Percentiles rank a stretch among this genome's conserved stretches.
phyloP scores from a whole-genome alignment of 2,113 vertebrate genomes.

The Psittacula cyanocephala region DNA sequence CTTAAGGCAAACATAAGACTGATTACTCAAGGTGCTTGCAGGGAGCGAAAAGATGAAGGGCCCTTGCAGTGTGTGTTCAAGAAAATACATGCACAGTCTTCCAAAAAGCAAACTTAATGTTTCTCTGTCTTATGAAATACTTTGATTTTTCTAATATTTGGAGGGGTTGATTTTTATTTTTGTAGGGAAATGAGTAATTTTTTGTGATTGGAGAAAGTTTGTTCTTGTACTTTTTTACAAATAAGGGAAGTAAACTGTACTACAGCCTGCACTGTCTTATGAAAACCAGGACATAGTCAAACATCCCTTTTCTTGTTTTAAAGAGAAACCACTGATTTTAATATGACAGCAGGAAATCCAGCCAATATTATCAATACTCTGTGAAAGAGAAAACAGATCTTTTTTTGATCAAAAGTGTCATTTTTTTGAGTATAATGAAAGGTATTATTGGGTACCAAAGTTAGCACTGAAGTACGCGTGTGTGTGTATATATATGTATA shows the following conservation, averaged over 20 bases:
- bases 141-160: not conserved
- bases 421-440: not conserved
- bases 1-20: not conserved
- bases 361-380: not conserved
- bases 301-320: not conserved
- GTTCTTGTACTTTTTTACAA: not conserved
- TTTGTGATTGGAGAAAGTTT: not conserved
- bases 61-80: not conserved
- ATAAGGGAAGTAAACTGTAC: not conserved
- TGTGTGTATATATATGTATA: not conserved
- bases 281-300: not conserved
- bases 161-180: not conserved
- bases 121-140: not conserved
- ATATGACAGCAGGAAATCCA: not conserved
- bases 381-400: not conserved
- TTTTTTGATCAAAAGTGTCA: not conserved
- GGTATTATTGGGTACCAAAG: not conserved
- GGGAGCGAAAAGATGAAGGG: not conserved
- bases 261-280: not conserved
- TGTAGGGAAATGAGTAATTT: not conserved
- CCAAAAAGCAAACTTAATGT: accelerated
- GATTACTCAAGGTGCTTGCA: not conserved
- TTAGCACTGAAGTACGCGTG: not conserved
- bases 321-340: not conserved
- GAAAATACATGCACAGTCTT: not conserved